These are phyloP conservation scores for Phytoseiulus persimilis DNA, from an alignment of 2,888 invertebrate species.

Conservation along the genomic window DNA sequence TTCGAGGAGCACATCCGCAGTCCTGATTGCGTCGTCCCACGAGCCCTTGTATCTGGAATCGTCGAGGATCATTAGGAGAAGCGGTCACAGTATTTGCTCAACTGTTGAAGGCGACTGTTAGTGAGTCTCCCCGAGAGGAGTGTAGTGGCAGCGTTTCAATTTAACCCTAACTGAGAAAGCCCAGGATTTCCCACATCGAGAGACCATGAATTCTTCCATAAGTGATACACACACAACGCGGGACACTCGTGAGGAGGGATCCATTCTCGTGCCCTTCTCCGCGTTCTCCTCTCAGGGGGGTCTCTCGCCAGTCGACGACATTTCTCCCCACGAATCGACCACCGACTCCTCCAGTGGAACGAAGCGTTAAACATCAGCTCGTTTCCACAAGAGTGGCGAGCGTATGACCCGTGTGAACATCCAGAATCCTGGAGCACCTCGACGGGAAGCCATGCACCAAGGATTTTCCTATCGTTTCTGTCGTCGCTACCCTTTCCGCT, in stretches of 20 bases:
- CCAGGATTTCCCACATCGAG: too few relatives aligned
- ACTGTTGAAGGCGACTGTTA: neutral
- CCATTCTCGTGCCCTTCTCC: too few relatives aligned
- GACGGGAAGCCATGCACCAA: neutral
- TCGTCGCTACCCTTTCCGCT: neutral
- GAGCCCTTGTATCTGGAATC: slow-evolving; percentile 55
- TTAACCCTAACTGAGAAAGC: too few relatives aligned
- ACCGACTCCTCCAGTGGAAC: neutral
- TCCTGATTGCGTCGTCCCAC: slow-evolving; percentile 68
- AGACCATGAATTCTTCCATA: too few relatives aligned
- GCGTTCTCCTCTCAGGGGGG: too few relatives aligned
- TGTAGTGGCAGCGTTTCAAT: too few relatives aligned
- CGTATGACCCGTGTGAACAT: neutral
- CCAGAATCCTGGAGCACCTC: slow-evolving; percentile 46
- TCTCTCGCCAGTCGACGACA: too few relatives aligned
- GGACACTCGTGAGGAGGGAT: too few relatives aligned
- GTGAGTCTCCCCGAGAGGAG: too few relatives aligned
- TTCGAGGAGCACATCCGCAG: slow-evolving; percentile 62
- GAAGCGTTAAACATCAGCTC: neutral
- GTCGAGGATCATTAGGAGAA: neutral
- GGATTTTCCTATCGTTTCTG: neutral
- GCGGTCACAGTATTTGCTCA: neutral
- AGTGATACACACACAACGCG: too few relatives aligned
- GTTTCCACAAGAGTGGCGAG: neutral
- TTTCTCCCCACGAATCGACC: neutral